Base-by-base conservation (phyloP, 2,113 vertebrate species). In the Mobula hypostoma region DNA sequence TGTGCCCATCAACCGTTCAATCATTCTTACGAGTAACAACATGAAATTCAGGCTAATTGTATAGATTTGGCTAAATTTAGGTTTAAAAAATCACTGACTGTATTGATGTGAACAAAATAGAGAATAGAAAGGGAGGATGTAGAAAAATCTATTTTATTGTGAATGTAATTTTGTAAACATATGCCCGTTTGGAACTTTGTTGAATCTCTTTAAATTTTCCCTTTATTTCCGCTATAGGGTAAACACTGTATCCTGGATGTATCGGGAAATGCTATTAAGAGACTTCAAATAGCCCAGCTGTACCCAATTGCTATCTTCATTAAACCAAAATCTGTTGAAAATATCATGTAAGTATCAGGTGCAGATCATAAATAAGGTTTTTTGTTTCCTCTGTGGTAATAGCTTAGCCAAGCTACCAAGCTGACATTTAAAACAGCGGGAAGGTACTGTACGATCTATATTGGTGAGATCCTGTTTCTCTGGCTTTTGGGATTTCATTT, bases 231-330 rank as follows among this genome's bases (percentile, higher is more conserved):
- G 0, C 95, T 95, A 95, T 96, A 99, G 99, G 98, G 99, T 9
- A 99, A 99, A 96, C 99, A 99, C 94, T 99, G 99, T 95, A 99
- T 99, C 95, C 98, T 99, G 70, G 99, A 99, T 94, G 99, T 99
- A 94, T 99, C 99, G 3, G 99, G 99, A 94, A 99, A 99, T 94
- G 99, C 99, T 19, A 99, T 99, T 96, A 99, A 99, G 96, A 98
- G 99, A 94, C 97, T 99, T 91, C 99, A 99, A 95, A 97, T 98
- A 94, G 98, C 99, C 82, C 98, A 97, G 95, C 97, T 99, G 66
- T 98, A 98, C 94, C 99, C 99, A 92, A 97, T 99, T 95, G 98
- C 99, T 94, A 96, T 99, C 95, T 99, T 99, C 97, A 98, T 99
- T 97, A 99, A 99, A 95, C 99, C 99, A 94, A 98, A 98, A 96